These are phyloP conservation scores for Gortyna flavago DNA, from an alignment of 2,888 invertebrate species.

Conservation along the genomic window DNA sequence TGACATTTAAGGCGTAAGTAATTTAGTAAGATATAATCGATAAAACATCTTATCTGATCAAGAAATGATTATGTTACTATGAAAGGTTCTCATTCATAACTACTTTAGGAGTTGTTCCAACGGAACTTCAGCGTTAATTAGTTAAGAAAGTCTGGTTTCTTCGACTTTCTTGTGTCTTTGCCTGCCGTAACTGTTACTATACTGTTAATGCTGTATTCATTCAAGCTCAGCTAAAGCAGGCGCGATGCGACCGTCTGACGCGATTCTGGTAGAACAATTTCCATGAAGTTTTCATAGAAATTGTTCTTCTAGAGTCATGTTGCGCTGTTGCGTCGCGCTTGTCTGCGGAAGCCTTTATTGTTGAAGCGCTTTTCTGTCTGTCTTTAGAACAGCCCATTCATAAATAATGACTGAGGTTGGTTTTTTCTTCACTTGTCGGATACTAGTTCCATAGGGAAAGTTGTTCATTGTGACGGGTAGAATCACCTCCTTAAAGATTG, in stretches of 20 bases:
- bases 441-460: too few species aligned
- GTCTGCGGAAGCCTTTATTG: too few species aligned
- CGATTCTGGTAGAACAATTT: too few species aligned
- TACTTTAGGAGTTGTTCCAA: background rate
- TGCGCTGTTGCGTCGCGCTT: too few species aligned
- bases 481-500: too few species aligned
- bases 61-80: slow-evolving; percentile 3
- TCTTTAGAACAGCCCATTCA: background rate
- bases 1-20: slow-evolving; percentile 25
- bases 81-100: slow-evolving; percentile 5
- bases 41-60: slow-evolving; percentile 10
- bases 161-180: background rate
- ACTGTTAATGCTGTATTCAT: background rate
- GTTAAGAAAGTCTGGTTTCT: background rate
- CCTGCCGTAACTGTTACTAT: too few species aligned
- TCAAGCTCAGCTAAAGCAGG: too few species aligned
- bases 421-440: too few species aligned
- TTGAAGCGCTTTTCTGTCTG: background rate
- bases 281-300: too few species aligned
- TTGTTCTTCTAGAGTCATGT: too few species aligned
- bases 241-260: too few species aligned
- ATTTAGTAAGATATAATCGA: slow-evolving; percentile 35
- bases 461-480: too few species aligned
- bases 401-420: background rate
- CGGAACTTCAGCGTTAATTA: background rate